Conservation (phyloP, 2,888 invertebrate genomes). For the Plebejus argus region DNA sequence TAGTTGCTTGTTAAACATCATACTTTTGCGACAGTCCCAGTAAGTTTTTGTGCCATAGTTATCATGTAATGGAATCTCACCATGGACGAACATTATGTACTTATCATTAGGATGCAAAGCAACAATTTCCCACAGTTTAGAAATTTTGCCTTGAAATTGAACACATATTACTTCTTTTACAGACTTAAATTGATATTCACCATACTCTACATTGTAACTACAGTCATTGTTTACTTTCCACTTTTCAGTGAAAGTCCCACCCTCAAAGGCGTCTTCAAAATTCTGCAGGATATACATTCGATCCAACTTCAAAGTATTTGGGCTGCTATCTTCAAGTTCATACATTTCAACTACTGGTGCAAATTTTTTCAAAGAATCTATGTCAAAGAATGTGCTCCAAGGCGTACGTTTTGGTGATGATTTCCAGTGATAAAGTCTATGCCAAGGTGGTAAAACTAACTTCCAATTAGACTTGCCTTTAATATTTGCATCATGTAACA, state of each 20-base stretch:
- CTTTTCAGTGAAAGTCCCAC: conserved; percentile 91
- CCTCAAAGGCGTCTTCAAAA: conserved; percentile 91
- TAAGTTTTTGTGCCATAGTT: conserved; percentile 90
- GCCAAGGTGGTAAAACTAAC: conserved; percentile 96
- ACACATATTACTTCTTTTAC: conserved; percentile 86
- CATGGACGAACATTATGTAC: conserved; percentile 86
- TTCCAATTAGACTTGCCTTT: conserved; percentile 74
- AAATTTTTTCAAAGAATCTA: conserved; percentile 87
- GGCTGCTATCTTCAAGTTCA: conserved; percentile 76
- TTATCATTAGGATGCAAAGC: conserved; percentile 61
- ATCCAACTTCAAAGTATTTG: conserved; percentile 81
- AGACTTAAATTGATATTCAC: conserved; percentile 86
- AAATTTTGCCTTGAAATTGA: conserved; percentile 90
- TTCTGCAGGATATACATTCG: conserved; percentile 91
- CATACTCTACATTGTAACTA: conserved; percentile 77
- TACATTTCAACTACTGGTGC: conserved; percentile 93
- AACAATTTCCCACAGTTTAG: conserved; percentile 83
- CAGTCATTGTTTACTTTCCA: conserved; percentile 85
- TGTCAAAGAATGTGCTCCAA: conserved; percentile 94
- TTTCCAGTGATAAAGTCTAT: conserved; percentile 94
- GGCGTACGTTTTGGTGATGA: conserved; percentile 83
- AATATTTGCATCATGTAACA: conserved; percentile 85
- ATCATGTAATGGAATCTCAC: conserved; percentile 93
- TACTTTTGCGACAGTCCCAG: conserved; percentile 94
- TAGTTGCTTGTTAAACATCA: conserved; percentile 90